Evolutionary conservation across 2,888 invertebrate genomes (phyloP).

Genomic region (Harpalus rufipes): DNA sequence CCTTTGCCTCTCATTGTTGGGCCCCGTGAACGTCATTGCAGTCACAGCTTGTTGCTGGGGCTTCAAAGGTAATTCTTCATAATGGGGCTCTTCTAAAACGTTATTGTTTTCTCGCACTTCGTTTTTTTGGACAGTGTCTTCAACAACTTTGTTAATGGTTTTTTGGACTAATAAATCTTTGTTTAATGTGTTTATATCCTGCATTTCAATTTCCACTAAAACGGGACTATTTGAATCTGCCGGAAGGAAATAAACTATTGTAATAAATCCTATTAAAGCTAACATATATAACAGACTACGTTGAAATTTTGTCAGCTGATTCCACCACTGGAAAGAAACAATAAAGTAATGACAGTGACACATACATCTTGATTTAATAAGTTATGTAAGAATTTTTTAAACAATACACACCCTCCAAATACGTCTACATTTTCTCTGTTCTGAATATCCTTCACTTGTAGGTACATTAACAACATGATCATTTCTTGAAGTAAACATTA

Average conservation of each 20-base stretch:
- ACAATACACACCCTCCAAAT: slow-evolving; percentile 70
- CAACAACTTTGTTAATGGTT: slow-evolving; percentile 73
- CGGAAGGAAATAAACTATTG: slow-evolving; percentile 82
- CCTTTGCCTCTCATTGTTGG: slow-evolving; percentile 88
- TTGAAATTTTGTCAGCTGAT: slow-evolving; percentile 90
- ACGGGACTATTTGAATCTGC: slow-evolving; percentile 73
- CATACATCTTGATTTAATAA: slow-evolving; percentile 46
- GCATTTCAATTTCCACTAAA: slow-evolving; percentile 70
- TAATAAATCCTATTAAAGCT: slow-evolving; percentile 80
- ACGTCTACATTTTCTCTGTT: slow-evolving; percentile 69
- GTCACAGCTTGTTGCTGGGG: slow-evolving; percentile 55
- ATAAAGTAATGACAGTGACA: not conserved
- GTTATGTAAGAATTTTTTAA: slow-evolving; percentile 24
- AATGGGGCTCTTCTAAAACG: slow-evolving; percentile 78
- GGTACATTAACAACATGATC: slow-evolving; percentile 69
- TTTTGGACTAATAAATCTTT: slow-evolving; percentile 74
- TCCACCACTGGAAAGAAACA: slow-evolving; percentile 86
- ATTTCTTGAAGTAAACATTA: slow-evolving; percentile 68
- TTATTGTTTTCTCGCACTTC: slow-evolving; percentile 75
- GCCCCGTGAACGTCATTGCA: slow-evolving; percentile 79
- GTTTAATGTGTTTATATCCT: slow-evolving; percentile 70
- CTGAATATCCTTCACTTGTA: slow-evolving; percentile 68
- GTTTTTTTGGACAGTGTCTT: slow-evolving; percentile 72
- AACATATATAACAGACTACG: slow-evolving; percentile 86
- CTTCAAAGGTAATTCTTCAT: slow-evolving; percentile 68